Base-by-base conservation (phyloP, 2,113 vertebrate species). In the Archocentrus centrarchus region DNA sequence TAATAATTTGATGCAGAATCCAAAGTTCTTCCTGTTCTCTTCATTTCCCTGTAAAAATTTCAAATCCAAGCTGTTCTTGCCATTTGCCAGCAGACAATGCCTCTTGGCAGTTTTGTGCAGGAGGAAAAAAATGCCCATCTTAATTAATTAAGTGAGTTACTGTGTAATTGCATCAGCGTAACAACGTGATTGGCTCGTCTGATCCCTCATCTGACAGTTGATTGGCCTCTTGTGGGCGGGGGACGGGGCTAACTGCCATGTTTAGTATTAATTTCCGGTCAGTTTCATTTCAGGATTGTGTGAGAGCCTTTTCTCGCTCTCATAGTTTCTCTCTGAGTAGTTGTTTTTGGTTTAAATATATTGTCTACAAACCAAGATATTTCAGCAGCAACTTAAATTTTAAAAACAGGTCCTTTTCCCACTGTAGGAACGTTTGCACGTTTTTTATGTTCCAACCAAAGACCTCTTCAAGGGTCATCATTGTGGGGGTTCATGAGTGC, bases 31-130 rank as follows among this genome's bases (percentile, higher is more conserved):
- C 6, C 13, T 57, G 22, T 47, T 60, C 75, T 55, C 1, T 37
- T 27, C 62, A 83, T 86, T 80, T 44, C 27, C 81, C 22, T 58
- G 44, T 30, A n/a, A 32, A 73, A 53, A 32, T 24, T 70, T 32
- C 3, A 30, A 4, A 50, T 50, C 5, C 50, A 5, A 30, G 0
- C 13, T 0, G 8, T 73, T 73, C 68, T 53, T 55, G 47, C 1
- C 6, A 53, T 18, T 53, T 53, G 17, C 11, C 44, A 6, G 44
- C 44, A 13, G 10, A 17, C 14, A 50, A 15, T 6, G 14, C 47
- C 68, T 55, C 27, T 4, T 0, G 17, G 0, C 11, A 7, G 0
- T n/a, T 73, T 20, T 32, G 47, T 53, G 17, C 32, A 50, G 41
- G 17, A 73, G 14, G 47, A 55, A 13, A 32, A 32, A 32, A 20